Conservation (phyloP, 2,888 invertebrate species). For the Allacma fusca region DNA sequence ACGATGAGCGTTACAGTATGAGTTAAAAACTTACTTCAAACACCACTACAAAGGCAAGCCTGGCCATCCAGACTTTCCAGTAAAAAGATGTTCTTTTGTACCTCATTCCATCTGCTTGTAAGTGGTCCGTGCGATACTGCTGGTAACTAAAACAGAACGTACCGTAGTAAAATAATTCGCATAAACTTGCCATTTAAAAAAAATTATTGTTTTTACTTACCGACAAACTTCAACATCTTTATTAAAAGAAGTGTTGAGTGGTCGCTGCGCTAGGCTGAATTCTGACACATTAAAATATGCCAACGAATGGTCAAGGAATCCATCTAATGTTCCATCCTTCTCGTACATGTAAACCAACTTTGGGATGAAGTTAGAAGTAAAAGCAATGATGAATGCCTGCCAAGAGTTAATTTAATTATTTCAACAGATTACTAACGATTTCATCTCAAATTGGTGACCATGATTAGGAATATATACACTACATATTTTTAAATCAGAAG, state of each 20-base stretch:
- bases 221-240: constrained; percentile 69
- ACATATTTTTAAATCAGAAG: too few relatives aligned
- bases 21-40: constrained; percentile 77
- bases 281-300: constrained; percentile 77
- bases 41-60: constrained; percentile 88
- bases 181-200: neutral
- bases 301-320: constrained; percentile 82
- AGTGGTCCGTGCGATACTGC: constrained; percentile 73
- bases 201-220: constrained; percentile 64
- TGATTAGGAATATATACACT: too few relatives aligned
- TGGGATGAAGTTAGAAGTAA: constrained; percentile 96
- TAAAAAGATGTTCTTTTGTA: constrained; percentile 79
- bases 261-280: constrained; percentile 63
- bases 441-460: neutral
- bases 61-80: constrained; percentile 89
- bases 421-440: too few relatives aligned
- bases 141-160: constrained; percentile 77
- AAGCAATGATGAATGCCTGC: constrained; percentile 95
- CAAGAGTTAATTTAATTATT: too few relatives aligned
- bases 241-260: neutral
- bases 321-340: constrained; percentile 68
- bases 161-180: too few relatives aligned
- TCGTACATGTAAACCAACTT: constrained; percentile 78
- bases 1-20: neutral
- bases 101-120: constrained; percentile 60